A percentile compares a stretch with the other conserved stretches of the same genome.
Evolutionary conservation across 2,797 vertebrate species (phyloP).

Genomic region (Dermochelys coriacea): DNA sequence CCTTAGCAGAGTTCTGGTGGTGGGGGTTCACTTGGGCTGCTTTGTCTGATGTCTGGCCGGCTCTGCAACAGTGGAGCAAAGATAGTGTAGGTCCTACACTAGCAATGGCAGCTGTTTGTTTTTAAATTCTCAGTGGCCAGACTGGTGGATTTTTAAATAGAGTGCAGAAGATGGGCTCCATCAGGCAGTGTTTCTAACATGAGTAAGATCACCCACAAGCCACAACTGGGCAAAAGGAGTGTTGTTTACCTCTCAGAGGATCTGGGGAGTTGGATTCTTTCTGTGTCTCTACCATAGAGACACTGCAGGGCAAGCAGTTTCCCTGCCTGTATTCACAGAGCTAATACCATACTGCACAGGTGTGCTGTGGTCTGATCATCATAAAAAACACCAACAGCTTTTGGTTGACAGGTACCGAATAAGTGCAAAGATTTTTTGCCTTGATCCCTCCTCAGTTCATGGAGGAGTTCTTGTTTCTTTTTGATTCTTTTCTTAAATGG

Average conservation of each 20-base stretch:
- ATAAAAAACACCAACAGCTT: background rate
- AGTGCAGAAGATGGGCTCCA: background rate
- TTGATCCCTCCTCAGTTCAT: background rate
- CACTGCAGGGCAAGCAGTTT: background rate
- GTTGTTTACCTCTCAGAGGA: background rate
- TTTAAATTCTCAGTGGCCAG: background rate
- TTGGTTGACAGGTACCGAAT: background rate
- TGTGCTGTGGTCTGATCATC: background rate
- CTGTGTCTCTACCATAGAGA: too few species aligned
- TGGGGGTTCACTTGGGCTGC: background rate
- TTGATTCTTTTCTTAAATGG: background rate
- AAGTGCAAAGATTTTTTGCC: fast-evolving
- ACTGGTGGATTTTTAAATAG: background rate
- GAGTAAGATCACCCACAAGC: background rate
- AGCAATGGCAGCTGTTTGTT: background rate
- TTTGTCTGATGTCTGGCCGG: background rate
- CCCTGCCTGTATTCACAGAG: fast-evolving
- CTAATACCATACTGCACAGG: background rate
- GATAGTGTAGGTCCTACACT: background rate
- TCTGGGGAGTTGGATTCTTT: too few species aligned
- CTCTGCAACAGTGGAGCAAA: background rate
- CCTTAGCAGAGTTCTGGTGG: background rate
- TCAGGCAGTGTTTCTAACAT: background rate
- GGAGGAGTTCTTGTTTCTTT: background rate
- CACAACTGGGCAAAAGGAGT: background rate